Evolutionary conservation across 1,140 invertebrate species (phyloP), one percentile per base, ranked within the genome.

Genomic region (Philopotamus ludificatus): DNA sequence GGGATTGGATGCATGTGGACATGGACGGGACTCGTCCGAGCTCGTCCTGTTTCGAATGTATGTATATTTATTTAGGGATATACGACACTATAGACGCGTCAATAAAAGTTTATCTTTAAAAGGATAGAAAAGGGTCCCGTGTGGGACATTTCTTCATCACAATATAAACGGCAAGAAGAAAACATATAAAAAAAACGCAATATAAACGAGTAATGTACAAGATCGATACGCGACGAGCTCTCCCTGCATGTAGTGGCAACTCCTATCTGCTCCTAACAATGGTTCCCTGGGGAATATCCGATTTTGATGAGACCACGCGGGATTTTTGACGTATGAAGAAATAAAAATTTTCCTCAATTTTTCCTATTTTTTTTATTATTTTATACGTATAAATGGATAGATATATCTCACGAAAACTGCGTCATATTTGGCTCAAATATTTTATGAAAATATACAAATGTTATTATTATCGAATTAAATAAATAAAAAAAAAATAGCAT

Each of bases 81-180:
- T 51, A 62, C 47, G 26, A 50, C 45, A 22, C 15, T 25, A 25
- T 47, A 62, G 59, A 47, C 51, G 59, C 44, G 45, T 25, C 59
- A 62, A 62, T 62, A 62, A 62, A 62, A 62, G 59, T 62, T 62
- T 62, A 62, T 62, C 59, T 62, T 49, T 51, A 50, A 49, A 50
- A 41, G 42, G 49, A 49, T 49, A 25, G 49, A 34, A 51, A 41
- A 62, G 47, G 59, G 59, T 51, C 59, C 59, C 59, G 51, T 62
- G 59, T 62, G 59, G 59, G 26, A 51, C 47, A 34, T 62, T 62
- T 51, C 59, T 62, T 50, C 49, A 62, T 62, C 59, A 62, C 45
- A 51, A 62, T 62, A 62, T 62, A 62, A 49, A 41, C 49, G 47
- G 16, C 23, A 7, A 15, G 45, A 12, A 62, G n/a, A 62, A 62